These are phyloP conservation scores for Cephus rjabovi DNA, from an alignment of 2,888 invertebrate species.

Conservation along the genomic window DNA sequence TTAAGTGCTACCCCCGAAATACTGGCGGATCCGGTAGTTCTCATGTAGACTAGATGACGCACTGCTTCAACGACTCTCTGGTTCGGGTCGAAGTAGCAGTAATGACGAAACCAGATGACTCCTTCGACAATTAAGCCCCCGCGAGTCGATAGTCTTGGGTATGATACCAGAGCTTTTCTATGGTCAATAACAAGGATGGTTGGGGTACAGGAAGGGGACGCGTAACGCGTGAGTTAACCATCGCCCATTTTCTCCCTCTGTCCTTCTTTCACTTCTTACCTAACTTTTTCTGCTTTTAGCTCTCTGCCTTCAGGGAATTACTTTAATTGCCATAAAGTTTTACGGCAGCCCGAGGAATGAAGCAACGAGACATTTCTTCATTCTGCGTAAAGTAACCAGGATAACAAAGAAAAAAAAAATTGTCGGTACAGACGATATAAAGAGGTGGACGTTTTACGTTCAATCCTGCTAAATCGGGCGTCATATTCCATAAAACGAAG, in stretches of 20 bases:
- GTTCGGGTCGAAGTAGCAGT: background rate
- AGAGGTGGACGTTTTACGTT: slow-evolving; percentile 31
- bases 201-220: background rate
- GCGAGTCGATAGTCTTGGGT: background rate
- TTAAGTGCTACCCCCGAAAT: slow-evolving; percentile 30
- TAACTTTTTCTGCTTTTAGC: background rate
- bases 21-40: slow-evolving; percentile 10
- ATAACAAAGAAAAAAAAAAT: slow-evolving; percentile 25
- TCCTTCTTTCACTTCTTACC: background rate
- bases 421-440: slow-evolving; percentile 27
- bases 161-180: background rate
- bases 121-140: background rate
- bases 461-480: slow-evolving; percentile 34
- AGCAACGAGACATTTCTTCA: background rate
- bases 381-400: slow-evolving; percentile 20
- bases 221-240: background rate
- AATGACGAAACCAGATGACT: background rate
- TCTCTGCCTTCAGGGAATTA: background rate
- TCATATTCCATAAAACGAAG: slow-evolving; percentile 38
- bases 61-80: background rate
- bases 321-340: background rate
- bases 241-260: background rate
- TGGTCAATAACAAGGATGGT: background rate
- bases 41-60: slow-evolving; percentile 5
- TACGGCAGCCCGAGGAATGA: background rate